Conservation (phyloP, 2,797 vertebrate genomes). For the Lutjanus campechanus region DNA sequence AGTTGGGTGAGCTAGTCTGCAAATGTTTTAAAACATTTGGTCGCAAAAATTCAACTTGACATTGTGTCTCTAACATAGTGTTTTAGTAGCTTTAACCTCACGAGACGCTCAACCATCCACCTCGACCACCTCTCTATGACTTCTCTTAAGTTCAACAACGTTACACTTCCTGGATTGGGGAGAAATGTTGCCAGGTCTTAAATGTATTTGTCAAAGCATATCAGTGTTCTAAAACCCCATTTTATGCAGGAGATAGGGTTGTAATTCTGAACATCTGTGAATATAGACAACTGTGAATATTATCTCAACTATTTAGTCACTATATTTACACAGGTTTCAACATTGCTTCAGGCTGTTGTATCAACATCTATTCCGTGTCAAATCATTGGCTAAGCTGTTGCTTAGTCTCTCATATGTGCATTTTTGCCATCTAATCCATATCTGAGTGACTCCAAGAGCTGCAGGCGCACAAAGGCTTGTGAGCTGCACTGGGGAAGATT, state of each 20-base stretch:
- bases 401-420: constrained; percentile 20
- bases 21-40: too few relatives aligned
- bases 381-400: constrained; percentile 17
- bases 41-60: too few relatives aligned
- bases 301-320: neutral
- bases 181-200: neutral
- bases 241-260: neutral
- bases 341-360: constrained; percentile 29
- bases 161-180: neutral
- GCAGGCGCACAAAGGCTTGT: constrained; percentile 22
- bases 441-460: constrained; percentile 31
- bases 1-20: too few relatives aligned
- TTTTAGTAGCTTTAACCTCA: neutral
- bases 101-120: neutral
- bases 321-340: constrained; percentile 23
- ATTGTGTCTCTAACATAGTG: too few relatives aligned
- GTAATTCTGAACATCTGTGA: neutral
- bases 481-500: constrained; percentile 33
- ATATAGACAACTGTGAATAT: neutral
- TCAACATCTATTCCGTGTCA: constrained; percentile 30
- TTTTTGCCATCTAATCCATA: constrained; percentile 36
- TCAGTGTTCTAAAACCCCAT: neutral
- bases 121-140: neutral
- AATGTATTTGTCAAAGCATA: neutral
- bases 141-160: neutral